These are phyloP conservation scores for Drosophila yakuba DNA, from an alignment of 1,140 invertebrate genomes.

Conservation along the genomic window DNA sequence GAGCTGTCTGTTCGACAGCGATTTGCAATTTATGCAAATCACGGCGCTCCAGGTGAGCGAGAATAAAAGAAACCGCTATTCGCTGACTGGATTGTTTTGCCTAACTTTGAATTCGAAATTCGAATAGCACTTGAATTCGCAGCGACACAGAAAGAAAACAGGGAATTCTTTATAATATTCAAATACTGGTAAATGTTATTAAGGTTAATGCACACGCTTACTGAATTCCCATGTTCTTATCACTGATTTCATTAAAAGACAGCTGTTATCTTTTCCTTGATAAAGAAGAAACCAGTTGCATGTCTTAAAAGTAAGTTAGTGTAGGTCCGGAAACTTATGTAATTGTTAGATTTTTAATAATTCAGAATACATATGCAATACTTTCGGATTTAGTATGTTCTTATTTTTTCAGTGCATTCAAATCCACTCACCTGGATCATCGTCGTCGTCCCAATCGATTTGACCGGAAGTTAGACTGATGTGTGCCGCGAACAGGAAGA, in stretches of 20 bases:
- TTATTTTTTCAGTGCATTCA: not conserved
- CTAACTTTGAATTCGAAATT: slow-evolving; percentile 14
- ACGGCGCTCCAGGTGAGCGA: slow-evolving; percentile 36
- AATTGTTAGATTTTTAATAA: too few species aligned
- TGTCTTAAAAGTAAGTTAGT: too few species aligned
- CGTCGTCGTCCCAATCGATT: slow-evolving; percentile 85
- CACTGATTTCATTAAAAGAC: too few species aligned
- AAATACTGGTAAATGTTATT: not conserved
- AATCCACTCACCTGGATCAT: slow-evolving; percentile 84
- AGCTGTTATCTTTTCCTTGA: too few species aligned
- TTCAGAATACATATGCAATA: too few species aligned
- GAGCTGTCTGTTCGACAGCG: slow-evolving; percentile 19
- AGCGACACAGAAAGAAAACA: not conserved
- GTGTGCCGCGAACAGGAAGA: slow-evolving; percentile 69
- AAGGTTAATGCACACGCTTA: not conserved
- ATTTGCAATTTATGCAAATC: slow-evolving; percentile 71
- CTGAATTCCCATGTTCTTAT: too few species aligned
- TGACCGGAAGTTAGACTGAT: slow-evolving; percentile 80
- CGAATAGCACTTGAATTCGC: slow-evolving; percentile 12
- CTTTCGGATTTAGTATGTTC: too few species aligned
- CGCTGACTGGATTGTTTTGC: slow-evolving; percentile 41
- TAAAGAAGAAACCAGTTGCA: too few species aligned
- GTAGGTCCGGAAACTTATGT: too few species aligned
- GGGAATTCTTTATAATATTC: too few species aligned
- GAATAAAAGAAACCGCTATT: slow-evolving; percentile 35